Percentiles rank a stretch among this genome's conserved stretches.
Conservation (phyloP, 2,797 vertebrate genomes). For the Malurus leucopterus region DNA sequence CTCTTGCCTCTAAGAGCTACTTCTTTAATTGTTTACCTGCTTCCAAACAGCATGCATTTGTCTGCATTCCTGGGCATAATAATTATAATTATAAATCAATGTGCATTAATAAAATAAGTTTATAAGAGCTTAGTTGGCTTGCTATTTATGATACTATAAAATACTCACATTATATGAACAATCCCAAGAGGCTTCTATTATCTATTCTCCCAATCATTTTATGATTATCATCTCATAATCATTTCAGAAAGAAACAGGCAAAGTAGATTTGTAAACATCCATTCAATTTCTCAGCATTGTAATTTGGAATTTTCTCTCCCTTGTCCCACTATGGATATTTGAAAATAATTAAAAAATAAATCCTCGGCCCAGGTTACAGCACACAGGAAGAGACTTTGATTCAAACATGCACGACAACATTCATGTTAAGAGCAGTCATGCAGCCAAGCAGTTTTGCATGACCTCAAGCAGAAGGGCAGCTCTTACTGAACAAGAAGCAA, state of each 20-base stretch:
- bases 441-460: background rate
- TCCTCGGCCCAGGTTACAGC: background rate
- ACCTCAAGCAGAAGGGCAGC: background rate
- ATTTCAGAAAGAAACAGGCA: constrained; percentile 27
- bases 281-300: background rate
- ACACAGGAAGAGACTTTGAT: background rate
- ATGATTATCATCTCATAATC: constrained; percentile 21
- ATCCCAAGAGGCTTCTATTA: constrained; percentile 23
- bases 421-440: background rate
- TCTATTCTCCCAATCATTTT: constrained; percentile 23
- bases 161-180: constrained; percentile 6
- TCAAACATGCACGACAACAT: background rate
- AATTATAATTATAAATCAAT: constrained; percentile 57
- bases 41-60: constrained; percentile 13
- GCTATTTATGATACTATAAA: constrained; percentile 41
- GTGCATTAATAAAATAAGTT: constrained; percentile 41
- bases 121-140: constrained; percentile 13
- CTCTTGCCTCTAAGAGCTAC: background rate
- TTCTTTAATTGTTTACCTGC: constrained; percentile 12
- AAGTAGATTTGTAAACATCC: constrained; percentile 2
- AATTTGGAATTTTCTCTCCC: background rate
- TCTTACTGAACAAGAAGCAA: background rate
- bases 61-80: constrained; percentile 15
- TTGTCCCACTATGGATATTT: background rate
- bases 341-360: background rate